These are phyloP conservation scores for Tineola bisselliella DNA, from an alignment of 2,888 invertebrate genomes.

Conservation along the genomic window DNA sequence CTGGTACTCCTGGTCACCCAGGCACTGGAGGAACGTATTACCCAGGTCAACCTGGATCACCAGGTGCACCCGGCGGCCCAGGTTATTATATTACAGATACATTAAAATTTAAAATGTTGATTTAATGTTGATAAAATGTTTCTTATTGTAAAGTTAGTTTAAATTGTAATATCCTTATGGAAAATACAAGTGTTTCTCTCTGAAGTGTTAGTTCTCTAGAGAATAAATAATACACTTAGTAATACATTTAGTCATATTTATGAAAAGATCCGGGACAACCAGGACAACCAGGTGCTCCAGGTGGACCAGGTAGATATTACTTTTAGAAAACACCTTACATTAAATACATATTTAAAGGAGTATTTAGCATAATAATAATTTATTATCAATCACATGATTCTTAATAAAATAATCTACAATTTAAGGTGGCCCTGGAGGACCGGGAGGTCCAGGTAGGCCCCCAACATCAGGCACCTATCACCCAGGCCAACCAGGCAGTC, in stretches of 20 bases:
- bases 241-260: no score
- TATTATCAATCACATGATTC: no score
- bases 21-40: constrained; percentile 25
- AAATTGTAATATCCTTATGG: no score
- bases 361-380: no score
- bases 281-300: constrained; percentile 19
- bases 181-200: no score
- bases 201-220: no score
- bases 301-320: constrained; percentile 14
- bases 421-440: constrained; percentile 18
- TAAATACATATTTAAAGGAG: no score
- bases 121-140: no score
- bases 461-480: constrained; percentile 21
- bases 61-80: constrained; percentile 18
- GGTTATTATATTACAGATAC: not conserved
- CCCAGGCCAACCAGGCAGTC: constrained; percentile 29
- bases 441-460: constrained; percentile 20
- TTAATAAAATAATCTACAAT: no score
- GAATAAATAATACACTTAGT: no score
- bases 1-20: constrained; percentile 32
- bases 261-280: constrained; percentile 19
- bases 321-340: no score
- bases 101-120: not conserved
- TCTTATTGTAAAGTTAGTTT: no score
- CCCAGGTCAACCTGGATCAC: constrained; percentile 20